Conservation (phyloP, 1,140 invertebrate genomes). For the Araneus ventricosus region DNA sequence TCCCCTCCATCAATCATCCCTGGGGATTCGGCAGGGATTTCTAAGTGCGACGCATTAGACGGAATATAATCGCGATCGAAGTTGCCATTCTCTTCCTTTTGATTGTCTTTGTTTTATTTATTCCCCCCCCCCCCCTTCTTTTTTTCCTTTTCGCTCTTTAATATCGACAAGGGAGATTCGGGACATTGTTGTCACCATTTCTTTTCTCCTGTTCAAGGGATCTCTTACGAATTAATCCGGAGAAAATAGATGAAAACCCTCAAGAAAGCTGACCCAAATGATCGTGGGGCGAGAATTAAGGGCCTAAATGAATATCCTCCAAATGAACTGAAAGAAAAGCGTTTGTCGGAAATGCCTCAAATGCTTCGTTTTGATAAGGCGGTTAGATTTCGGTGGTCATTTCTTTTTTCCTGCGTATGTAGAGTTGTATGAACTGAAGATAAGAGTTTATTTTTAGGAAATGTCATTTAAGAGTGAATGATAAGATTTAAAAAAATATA, state of each 20-base stretch:
- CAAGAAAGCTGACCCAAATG: constrained; percentile 40
- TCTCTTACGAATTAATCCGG: constrained; percentile 66
- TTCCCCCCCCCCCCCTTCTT: background rate
- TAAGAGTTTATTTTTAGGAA: background rate
- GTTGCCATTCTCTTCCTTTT: constrained; percentile 69
- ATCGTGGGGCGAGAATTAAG: constrained; percentile 48
- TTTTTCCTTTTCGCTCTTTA: constrained; percentile 33
- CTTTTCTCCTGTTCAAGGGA: constrained; percentile 55
- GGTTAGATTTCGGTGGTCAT: constrained; percentile 1
- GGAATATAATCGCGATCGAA: constrained; percentile 75
- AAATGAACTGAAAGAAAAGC: constrained; percentile 34
- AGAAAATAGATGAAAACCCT: constrained; percentile 59
- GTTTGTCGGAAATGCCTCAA: constrained; percentile 41
- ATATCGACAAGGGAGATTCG: constrained; percentile 63
- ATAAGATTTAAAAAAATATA: background rate
- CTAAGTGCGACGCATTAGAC: constrained; percentile 72
- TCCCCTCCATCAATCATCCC: constrained; percentile 67
- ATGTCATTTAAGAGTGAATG: background rate
- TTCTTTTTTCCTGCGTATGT: background rate
- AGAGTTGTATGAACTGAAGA: background rate
- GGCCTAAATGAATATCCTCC: constrained; percentile 56
- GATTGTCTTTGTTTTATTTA: constrained; percentile 58
- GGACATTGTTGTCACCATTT: constrained; percentile 70
- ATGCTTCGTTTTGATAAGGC: constrained; percentile 17
- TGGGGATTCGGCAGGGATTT: constrained; percentile 65